phyloP scores from a whole-genome alignment of 2,797 vertebrate genomes.

The Eulemur albifrons region DNA sequence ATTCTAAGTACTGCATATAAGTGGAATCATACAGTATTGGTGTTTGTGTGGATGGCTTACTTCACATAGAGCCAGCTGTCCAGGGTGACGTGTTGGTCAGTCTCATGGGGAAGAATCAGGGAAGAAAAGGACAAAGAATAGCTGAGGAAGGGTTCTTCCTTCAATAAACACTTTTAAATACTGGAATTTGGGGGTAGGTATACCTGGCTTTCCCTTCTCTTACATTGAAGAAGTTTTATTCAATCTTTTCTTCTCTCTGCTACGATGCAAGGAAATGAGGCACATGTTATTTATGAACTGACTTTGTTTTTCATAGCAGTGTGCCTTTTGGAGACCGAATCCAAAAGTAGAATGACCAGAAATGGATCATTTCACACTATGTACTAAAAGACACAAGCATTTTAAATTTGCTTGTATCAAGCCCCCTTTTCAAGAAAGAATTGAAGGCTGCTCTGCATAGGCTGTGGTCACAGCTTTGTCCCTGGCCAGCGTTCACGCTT shows the following conservation, averaged over 20 bases:
- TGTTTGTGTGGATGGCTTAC: neutral
- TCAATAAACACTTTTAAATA: neutral
- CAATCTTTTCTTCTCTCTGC: neutral
- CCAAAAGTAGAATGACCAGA: conserved; percentile 1
- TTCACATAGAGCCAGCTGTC: neutral
- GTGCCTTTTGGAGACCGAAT: neutral
- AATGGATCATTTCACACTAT: neutral
- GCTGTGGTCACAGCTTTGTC: neutral
- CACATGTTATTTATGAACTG: neutral
- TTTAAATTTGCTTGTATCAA: neutral
- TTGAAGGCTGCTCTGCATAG: neutral
- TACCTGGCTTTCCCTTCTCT: neutral
- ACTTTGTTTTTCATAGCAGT: neutral
- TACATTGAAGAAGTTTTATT: neutral
- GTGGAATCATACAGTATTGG: neutral
- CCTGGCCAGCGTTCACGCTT: neutral
- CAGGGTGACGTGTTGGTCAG: neutral
- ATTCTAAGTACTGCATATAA: neutral
- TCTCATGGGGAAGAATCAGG: neutral
- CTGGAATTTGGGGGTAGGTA: neutral
- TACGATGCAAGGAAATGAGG: neutral
- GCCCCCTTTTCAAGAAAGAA: neutral
- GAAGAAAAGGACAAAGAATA: neutral
- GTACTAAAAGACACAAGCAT: neutral
- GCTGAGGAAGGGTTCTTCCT: neutral